Percentiles rank a stretch among this genome's conserved stretches.
These are phyloP conservation scores for Oasisia sp. DNA, from an alignment of 2,888 invertebrate species.

Conservation along the genomic window DNA sequence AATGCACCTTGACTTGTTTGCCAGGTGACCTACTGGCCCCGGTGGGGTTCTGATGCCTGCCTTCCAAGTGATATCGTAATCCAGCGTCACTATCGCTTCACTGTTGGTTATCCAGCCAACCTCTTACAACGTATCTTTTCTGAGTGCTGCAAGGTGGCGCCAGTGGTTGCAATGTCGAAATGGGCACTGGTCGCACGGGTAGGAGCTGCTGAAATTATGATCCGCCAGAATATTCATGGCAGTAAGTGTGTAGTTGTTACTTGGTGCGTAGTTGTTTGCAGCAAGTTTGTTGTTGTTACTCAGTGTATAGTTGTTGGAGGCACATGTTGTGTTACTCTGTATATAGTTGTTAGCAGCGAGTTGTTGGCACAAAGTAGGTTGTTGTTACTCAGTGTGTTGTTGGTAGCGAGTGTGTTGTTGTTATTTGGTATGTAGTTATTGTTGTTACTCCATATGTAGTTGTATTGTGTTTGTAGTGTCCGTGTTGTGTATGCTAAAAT, in stretches of 20 bases:
- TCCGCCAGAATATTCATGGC: constrained; percentile 23
- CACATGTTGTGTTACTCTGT: too few relatives aligned
- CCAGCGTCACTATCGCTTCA: constrained; percentile 1
- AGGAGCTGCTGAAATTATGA: constrained; percentile 19
- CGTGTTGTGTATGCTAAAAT: too few relatives aligned
- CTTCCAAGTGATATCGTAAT: background rate
- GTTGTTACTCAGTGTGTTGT: too few relatives aligned
- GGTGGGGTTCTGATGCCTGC: background rate
- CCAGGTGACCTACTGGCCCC: background rate
- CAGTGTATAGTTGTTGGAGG: too few relatives aligned
- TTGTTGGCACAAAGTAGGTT: too few relatives aligned
- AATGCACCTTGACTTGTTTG: background rate
- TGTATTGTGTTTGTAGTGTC: too few relatives aligned
- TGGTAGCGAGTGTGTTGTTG: too few relatives aligned
- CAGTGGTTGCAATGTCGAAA: constrained; percentile 20
- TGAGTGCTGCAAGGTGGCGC: constrained; percentile 18
- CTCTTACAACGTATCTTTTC: constrained; percentile 19
- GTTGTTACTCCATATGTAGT: too few relatives aligned
- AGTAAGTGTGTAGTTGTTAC: constrained; percentile 13
- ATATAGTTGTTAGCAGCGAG: too few relatives aligned
- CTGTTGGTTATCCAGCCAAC: constrained; percentile 20
- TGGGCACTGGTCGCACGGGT: constrained; percentile 20
- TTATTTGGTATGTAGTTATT: too few relatives aligned
- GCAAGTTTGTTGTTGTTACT: too few relatives aligned
- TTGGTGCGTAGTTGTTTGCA: background rate